Evolutionary conservation across 2,797 vertebrate genomes (phyloP).

Genomic region (Anguilla obscura): DNA sequence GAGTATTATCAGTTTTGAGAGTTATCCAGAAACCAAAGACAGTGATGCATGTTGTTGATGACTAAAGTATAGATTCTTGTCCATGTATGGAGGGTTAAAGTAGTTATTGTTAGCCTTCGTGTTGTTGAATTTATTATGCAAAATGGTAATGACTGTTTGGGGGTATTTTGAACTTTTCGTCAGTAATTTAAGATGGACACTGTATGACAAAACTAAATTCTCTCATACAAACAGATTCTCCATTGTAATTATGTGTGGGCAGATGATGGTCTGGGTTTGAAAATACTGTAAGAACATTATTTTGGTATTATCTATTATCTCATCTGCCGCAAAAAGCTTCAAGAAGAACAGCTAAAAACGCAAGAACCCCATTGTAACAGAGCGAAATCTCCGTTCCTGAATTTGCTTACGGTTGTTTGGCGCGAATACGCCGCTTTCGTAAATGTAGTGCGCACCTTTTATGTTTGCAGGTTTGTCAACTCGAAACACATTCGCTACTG

Average conservation of each 20-base stretch:
- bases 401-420: too few relatives aligned
- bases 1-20: background rate
- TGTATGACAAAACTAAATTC: background rate
- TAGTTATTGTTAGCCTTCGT: background rate
- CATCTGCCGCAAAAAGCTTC: too few relatives aligned
- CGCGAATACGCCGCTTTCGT: too few relatives aligned
- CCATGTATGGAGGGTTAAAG: background rate
- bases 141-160: background rate
- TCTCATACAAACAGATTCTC: background rate
- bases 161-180: background rate
- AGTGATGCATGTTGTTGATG: background rate
- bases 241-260: background rate
- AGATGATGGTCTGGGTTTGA: background rate
- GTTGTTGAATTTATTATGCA: background rate
- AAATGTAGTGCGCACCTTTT: too few relatives aligned
- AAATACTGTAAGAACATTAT: too few relatives aligned
- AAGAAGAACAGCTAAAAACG: too few relatives aligned
- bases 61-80: background rate
- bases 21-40: constrained; percentile 4
- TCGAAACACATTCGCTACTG: too few relatives aligned
- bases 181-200: background rate
- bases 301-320: too few relatives aligned
- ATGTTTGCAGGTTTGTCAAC: too few relatives aligned
- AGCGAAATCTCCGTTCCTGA: too few relatives aligned
- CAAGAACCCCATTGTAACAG: too few relatives aligned